Conservation (phyloP, 53 echinoderm and acorn worm genomes). For the Hippasteria phrygiana region DNA sequence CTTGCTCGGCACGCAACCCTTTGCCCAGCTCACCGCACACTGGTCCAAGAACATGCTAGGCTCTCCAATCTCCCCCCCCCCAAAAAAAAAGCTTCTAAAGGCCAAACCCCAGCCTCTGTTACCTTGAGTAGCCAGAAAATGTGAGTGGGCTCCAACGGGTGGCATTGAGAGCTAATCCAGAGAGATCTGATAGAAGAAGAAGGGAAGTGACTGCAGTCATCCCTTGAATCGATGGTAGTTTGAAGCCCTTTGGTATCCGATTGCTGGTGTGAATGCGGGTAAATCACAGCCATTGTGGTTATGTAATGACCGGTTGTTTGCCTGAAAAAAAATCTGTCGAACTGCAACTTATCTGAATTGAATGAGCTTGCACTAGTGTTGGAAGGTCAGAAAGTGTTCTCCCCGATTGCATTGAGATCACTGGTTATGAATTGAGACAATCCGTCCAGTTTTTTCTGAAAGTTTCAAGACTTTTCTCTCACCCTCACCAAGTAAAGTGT, state of each 20-base stretch:
- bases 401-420: too few species aligned
- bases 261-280: constrained; percentile 12
- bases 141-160: background rate
- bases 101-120: background rate
- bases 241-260: constrained; percentile 21
- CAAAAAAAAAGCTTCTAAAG: too few species aligned
- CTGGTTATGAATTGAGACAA: too few species aligned
- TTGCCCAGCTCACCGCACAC: constrained; percentile 24
- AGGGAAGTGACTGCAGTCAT: background rate
- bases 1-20: constrained; percentile 56
- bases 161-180: constrained; percentile 29
- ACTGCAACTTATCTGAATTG: background rate
- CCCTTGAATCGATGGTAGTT: background rate
- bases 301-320: constrained; percentile 39
- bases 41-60: background rate
- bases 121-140: constrained; percentile 28
- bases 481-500: too few species aligned
- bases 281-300: constrained; percentile 38
- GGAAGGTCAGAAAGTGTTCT: too few species aligned
- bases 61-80: too few species aligned
- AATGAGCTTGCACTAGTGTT: background rate
- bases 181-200: background rate
- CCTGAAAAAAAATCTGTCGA: constrained; percentile 25
- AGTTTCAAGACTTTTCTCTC: too few species aligned
- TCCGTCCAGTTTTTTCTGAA: too few species aligned